A percentile compares a stretch with the other conserved stretches of the same genome.
phyloP scores from a whole-genome alignment of 2,888 invertebrate genomes.

The Ecdyonurus torrentis region DNA sequence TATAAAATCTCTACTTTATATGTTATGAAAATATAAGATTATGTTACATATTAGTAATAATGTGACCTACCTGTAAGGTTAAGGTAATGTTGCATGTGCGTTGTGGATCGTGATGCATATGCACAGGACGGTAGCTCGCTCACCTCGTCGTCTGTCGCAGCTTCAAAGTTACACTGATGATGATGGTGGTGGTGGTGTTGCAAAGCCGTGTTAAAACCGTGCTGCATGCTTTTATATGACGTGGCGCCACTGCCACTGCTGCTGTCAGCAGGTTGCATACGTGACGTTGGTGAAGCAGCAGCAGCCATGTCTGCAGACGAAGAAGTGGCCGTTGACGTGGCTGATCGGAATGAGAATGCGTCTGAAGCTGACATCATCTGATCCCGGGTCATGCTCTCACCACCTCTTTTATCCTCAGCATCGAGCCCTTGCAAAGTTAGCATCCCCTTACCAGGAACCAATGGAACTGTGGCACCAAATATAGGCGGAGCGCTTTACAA shows the following conservation, averaged over 20 bases:
- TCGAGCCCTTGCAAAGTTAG: not conserved
- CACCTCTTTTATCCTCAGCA: not conserved
- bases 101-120: conserved; percentile 41
- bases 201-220: not conserved
- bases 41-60: not conserved
- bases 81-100: conserved; percentile 28
- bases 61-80: conserved; percentile 16
- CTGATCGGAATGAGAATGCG: not conserved
- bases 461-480: not conserved
- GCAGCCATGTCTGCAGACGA: not conserved
- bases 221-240: not conserved
- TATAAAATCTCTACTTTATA: no score
- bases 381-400: not conserved
- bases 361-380: not conserved
- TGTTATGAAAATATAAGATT: not conserved
- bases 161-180: not conserved
- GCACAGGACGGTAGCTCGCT: conserved; percentile 67
- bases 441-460: not conserved
- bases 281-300: not conserved
- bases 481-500: not conserved
- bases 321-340: not conserved
- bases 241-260: not conserved
- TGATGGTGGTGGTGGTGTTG: not conserved
- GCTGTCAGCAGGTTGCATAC: not conserved
- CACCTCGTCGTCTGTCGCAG: conserved; percentile 40